Conservation (phyloP, 2,797 vertebrate species). For the Phoeniculus purpureus region DNA sequence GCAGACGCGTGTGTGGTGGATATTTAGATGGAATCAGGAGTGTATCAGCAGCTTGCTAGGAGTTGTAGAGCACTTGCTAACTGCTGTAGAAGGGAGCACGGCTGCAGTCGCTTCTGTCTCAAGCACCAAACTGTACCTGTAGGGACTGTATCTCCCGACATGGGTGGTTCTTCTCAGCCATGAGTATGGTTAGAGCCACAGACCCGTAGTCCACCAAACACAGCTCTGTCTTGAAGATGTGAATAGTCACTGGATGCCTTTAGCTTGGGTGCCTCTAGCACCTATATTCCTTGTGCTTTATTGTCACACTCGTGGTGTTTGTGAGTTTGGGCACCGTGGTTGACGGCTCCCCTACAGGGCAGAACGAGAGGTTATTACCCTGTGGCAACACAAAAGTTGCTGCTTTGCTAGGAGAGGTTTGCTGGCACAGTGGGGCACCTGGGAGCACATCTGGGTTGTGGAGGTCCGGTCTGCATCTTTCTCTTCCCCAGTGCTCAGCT, state of each 20-base stretch:
- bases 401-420: constrained; percentile 28
- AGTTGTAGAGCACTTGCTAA: not conserved
- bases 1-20: not conserved
- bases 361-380: not conserved
- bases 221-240: not conserved
- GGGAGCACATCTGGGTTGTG: not conserved
- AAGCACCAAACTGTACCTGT: not conserved
- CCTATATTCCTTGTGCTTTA: constrained; percentile 32
- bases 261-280: constrained; percentile 29
- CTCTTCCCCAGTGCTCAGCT: not conserved
- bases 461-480: not conserved
- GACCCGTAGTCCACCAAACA: not conserved
- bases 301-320: constrained; percentile 4
- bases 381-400: not conserved
- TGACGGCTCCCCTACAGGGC: not conserved
- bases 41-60: not conserved
- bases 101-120: not conserved
- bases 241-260: constrained; percentile 49
- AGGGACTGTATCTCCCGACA: not conserved
- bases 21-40: not conserved
- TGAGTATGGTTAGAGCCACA: not conserved
- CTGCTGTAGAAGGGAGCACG: not conserved
- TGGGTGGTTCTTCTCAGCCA: not conserved
- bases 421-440: not conserved
- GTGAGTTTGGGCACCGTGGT: constrained; percentile 28